These are phyloP conservation scores for Clostera curtula DNA, from an alignment of 2,888 invertebrate species.

Conservation along the genomic window DNA sequence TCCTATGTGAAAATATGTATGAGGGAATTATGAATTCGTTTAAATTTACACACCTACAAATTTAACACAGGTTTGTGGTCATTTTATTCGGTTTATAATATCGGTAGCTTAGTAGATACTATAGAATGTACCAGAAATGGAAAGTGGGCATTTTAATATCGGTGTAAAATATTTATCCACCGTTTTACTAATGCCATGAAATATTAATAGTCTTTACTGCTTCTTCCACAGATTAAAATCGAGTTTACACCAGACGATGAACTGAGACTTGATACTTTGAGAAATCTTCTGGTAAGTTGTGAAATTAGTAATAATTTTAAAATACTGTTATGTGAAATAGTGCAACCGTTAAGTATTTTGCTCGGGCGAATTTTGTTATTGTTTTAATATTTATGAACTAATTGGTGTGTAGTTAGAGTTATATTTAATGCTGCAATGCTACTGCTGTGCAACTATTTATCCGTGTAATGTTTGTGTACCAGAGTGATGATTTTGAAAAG, in stretches of 20 bases:
- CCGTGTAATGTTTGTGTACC: constrained; percentile 8
- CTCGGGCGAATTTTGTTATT: constrained; percentile 18
- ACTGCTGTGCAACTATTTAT: constrained; percentile 24
- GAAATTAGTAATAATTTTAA: neutral
- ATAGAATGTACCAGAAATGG: too few relatives aligned
- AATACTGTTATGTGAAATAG: constrained; percentile 1
- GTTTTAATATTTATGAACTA: constrained; percentile 9
- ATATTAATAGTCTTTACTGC: neutral
- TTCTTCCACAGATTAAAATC: neutral
- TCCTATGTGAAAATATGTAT: too few relatives aligned
- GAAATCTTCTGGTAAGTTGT: neutral
- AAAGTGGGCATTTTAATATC: too few relatives aligned
- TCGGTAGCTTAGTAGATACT: too few relatives aligned
- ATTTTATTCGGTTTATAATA: too few relatives aligned
- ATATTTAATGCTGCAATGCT: constrained; percentile 32
- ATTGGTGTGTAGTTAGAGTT: too few relatives aligned
- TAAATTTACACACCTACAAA: too few relatives aligned
- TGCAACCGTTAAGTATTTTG: constrained; percentile 4
- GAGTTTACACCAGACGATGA: neutral
- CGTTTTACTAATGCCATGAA: too few relatives aligned
- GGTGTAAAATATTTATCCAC: too few relatives aligned
- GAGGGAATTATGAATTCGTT: too few relatives aligned
- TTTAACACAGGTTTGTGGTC: too few relatives aligned
- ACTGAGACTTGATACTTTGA: neutral
- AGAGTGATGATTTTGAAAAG: constrained; percentile 9